Evolutionary conservation across 2,797 vertebrate species (phyloP).

Genomic region (Tangara arthus): DNA sequence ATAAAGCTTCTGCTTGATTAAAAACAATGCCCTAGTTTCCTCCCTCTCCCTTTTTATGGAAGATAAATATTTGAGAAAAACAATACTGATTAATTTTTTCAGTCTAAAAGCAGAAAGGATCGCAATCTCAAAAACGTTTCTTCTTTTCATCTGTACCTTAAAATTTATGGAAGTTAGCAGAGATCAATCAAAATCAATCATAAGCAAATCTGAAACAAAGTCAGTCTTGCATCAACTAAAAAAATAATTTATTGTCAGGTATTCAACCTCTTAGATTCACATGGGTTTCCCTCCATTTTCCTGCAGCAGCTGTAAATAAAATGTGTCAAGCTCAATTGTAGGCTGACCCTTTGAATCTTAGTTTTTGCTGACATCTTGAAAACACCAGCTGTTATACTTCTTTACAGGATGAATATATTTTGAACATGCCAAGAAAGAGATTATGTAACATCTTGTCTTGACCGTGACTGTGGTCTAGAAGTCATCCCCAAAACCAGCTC

Average conservation of each 20-base stretch:
- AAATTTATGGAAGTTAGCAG: background rate
- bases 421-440: background rate
- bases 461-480: background rate
- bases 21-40: background rate
- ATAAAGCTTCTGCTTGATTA: background rate
- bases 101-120: background rate
- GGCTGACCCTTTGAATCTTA: background rate
- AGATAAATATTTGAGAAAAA: background rate
- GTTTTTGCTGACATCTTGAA: constrained; percentile 1
- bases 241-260: background rate
- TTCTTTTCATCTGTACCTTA: background rate
- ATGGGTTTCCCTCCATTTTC: background rate
- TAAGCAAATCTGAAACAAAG: background rate
- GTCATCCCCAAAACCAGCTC: background rate
- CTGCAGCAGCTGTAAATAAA: background rate
- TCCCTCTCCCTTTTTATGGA: background rate
- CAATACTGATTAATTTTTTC: background rate
- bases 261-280: background rate
- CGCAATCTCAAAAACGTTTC: background rate
- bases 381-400: constrained; percentile 32
- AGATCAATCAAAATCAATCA: background rate
- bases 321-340: background rate
- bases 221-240: background rate
- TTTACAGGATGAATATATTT: constrained; percentile 9
- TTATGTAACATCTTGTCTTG: background rate